Base-by-base conservation (phyloP, 2,888 invertebrate species). In the Taphrorychus bicolor region DNA sequence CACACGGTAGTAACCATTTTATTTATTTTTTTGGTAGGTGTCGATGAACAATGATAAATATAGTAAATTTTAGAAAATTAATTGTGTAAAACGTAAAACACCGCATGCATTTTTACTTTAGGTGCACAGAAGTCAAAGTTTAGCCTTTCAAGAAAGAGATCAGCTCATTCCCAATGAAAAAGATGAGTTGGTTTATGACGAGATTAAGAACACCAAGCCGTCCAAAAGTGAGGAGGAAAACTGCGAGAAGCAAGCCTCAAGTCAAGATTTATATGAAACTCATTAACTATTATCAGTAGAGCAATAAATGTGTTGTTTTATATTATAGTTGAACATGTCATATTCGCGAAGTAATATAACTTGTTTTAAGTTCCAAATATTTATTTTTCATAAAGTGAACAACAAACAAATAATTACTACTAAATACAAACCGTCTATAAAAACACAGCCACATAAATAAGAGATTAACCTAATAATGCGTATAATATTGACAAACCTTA, bases 131-230 rank as follows among this genome's bases (percentile, higher is more conserved):
- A 71, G 71, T 41, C 68, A 66, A 41, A 71, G 69, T 49, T 41
- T 71, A 18, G 69, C 69, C 5, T 64, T 70, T 16, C 69, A 61
- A 54, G 69, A 69, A 19, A 58, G 68, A 48, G 72, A 74, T 18
- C 70, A 66, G 14, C 54, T 73, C 5, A 73, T 76, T 51, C 74
- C 73, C 5, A 76, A 76, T 23, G 78, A 78, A 68, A 76, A 74
- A 22, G 78, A 78, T 57, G 78, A 78, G 71, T 74, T 77, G n/a
- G 74, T 75, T 24, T 77, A 76, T 57, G 75, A 74, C 51, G 74
- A 76, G 59, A 73, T 73, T 18, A 74, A 72, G 56, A 68, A 69
- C 16, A 69, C 59, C 49, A 57, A 61, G 22, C 53, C 53, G n/a
- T 22, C 19, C 11, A 19, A 60, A 32, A 32, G 11, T 32, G 32